A percentile compares a stretch with the other conserved stretches of the same genome.
These are phyloP conservation scores for Colinus virginianus DNA, from an alignment of 2,113 vertebrate species.

Conservation along the genomic window DNA sequence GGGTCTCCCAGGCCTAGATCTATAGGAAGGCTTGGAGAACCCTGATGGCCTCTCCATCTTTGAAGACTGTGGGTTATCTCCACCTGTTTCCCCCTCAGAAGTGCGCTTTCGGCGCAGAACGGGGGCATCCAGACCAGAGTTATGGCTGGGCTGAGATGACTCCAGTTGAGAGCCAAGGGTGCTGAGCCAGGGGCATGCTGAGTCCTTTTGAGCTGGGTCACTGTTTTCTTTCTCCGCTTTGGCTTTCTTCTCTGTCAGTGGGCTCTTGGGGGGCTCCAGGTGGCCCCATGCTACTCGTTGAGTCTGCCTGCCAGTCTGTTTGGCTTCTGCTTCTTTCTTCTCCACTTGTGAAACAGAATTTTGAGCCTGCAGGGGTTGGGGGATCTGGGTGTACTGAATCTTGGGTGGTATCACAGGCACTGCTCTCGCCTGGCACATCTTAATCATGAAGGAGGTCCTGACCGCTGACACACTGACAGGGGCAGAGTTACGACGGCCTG, in stretches of 20 bases:
- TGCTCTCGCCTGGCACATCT: conserved; percentile 93
- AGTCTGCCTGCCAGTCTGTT: conserved; percentile 29
- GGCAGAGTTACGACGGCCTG: conserved; percentile 91
- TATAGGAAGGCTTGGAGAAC: conserved; percentile 88
- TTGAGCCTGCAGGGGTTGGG: conserved; percentile 85
- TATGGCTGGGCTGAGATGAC: conserved; percentile 42
- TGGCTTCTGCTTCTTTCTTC: conserved; percentile 73
- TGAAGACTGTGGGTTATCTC: conserved; percentile 84
- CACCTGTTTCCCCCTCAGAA: conserved; percentile 86
- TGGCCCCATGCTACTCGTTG: conserved; percentile 61
- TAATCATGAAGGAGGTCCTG: conserved; percentile 95
- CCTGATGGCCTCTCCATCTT: conserved; percentile 86
- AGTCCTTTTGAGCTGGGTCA: conserved; percentile 66
- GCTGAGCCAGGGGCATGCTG: conserved; percentile 67
- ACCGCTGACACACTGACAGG: conserved; percentile 94
- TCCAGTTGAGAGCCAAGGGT: conserved; percentile 71
- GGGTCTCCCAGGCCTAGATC: conserved; percentile 91
- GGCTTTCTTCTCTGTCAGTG: conserved; percentile 74
- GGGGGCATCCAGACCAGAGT: conserved; percentile 74
- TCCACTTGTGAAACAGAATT: conserved; percentile 26
- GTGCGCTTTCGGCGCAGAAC: conserved; percentile 86
- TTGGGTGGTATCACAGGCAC: conserved; percentile 95
- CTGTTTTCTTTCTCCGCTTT: conserved; percentile 85
- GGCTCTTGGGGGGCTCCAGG: conserved; percentile 64
- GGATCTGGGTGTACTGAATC: conserved; percentile 94